Percentiles rank a stretch among this genome's conserved stretches.
Evolutionary conservation across 1,140 invertebrate genomes (phyloP).

Genomic region (Zaprionus taronus): DNA sequence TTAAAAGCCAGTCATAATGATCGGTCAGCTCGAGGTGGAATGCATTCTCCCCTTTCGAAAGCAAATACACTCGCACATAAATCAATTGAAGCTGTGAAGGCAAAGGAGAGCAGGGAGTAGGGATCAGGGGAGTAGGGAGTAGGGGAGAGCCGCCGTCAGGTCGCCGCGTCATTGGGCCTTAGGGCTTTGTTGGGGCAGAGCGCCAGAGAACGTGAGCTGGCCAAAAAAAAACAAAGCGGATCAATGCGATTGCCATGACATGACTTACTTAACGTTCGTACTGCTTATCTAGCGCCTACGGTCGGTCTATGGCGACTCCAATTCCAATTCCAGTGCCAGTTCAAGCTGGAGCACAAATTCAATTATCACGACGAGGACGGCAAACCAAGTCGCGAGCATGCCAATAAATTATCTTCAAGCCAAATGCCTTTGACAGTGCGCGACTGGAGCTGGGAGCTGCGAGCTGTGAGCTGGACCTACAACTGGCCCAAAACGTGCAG

Average conservation of each 20-base stretch:
- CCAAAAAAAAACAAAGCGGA: slow-evolving; percentile 51
- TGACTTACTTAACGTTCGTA: slow-evolving; percentile 76
- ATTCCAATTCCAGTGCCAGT: not conserved
- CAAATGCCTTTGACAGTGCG: slow-evolving; percentile 80
- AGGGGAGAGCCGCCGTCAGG: not conserved
- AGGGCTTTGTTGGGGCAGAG: slow-evolving; percentile 40
- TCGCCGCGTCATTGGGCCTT: slow-evolving; percentile 33
- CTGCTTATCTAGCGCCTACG: slow-evolving; percentile 74
- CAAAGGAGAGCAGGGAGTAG: not conserved
- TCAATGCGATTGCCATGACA: slow-evolving; percentile 76
- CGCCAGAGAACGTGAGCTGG: slow-evolving; percentile 60
- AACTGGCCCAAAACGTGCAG: slow-evolving; percentile 79
- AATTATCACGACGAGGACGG: slow-evolving; percentile 80
- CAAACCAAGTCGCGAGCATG: slow-evolving; percentile 62
- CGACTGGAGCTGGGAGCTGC: slow-evolving; percentile 37
- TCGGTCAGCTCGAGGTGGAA: slow-evolving; percentile 32
- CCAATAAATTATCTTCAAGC: slow-evolving; percentile 81
- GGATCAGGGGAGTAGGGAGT: not conserved
- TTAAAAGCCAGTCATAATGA: slow-evolving; percentile 67
- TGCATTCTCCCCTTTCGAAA: slow-evolving; percentile 58
- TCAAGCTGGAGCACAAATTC: slow-evolving; percentile 67
- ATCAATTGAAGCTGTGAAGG: slow-evolving; percentile 42
- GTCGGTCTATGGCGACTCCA: slow-evolving; percentile 47
- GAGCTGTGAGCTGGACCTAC: slow-evolving; percentile 25
- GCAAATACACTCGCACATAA: slow-evolving; percentile 59